phyloP scores from a whole-genome alignment of 2,888 invertebrate genomes.

The Zhuqinia jingwanae region DNA sequence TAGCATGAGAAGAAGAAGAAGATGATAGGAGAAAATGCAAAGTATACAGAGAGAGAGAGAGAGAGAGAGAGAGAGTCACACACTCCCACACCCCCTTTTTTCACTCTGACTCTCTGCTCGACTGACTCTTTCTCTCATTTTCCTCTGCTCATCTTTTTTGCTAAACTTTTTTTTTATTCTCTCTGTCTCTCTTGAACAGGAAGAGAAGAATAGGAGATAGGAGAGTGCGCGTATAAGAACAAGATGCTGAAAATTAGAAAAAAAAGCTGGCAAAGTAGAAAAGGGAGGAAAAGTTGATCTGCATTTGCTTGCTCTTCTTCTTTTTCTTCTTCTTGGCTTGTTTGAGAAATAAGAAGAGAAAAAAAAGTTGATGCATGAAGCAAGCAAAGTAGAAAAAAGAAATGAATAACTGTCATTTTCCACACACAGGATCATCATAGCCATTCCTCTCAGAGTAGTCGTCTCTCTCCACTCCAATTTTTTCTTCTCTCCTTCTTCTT shows the following conservation, averaged over 20 bases:
- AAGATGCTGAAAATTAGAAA: slow-evolving; percentile 32
- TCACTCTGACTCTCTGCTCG: slow-evolving; percentile 8
- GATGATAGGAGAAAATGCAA: slow-evolving; percentile 25
- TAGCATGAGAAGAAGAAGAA: too few species aligned
- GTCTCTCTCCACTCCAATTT: neutral
- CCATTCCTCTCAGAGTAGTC: neutral
- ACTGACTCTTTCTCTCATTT: slow-evolving; percentile 7
- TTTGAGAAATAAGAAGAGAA: neutral
- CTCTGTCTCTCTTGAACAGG: slow-evolving; percentile 9
- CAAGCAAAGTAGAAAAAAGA: neutral
- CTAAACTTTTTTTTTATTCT: slow-evolving; percentile 13
- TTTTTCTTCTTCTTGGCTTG: slow-evolving; percentile 10
- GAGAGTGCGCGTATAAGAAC: too few species aligned
- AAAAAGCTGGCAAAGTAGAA: neutral
- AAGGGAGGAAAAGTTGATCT: slow-evolving; percentile 48
- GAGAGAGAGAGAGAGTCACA: neutral
- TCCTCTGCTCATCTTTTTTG: slow-evolving; percentile 12
- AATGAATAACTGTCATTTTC: slow-evolving; percentile 39
- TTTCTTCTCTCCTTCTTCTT: neutral
- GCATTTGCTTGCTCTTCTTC: slow-evolving; percentile 39
- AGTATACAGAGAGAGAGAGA: neutral
- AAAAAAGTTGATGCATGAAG: slow-evolving; percentile 1
- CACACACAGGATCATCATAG: slow-evolving; percentile 29
- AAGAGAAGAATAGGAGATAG: neutral
- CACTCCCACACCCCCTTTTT: slow-evolving; percentile 2